Percentiles rank a stretch among this genome's conserved stretches.
These are phyloP conservation scores for Hippocampus guttulatus DNA, from an alignment of 2,113 vertebrate genomes.

Conservation along the genomic window DNA sequence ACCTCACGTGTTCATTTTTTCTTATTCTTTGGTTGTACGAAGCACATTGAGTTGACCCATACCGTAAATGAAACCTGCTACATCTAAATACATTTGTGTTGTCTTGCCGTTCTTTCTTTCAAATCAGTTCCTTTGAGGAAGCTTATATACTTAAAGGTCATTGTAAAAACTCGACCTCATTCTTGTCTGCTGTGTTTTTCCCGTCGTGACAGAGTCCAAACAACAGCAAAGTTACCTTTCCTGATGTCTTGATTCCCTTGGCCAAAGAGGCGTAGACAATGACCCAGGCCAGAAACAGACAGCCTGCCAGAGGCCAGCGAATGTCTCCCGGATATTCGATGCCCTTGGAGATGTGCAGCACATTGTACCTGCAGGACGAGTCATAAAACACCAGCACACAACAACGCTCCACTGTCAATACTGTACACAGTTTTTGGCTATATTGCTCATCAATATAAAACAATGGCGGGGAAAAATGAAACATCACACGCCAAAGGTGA, in stretches of 20 bases:
- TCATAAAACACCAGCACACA: slow-evolving; percentile 9
- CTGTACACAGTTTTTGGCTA: not conserved
- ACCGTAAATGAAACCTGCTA: no score
- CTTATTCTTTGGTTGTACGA: no score
- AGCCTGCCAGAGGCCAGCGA: slow-evolving; percentile 88
- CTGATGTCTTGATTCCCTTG: slow-evolving; percentile 98
- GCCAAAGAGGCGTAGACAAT: slow-evolving; percentile 94
- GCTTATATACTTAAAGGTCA: not conserved
- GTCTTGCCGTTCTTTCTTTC: not conserved
- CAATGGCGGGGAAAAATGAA: not conserved
- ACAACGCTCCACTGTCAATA: not conserved
- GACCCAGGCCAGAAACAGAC: slow-evolving; percentile 89
- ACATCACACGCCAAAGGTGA: not conserved
- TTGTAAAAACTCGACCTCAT: no score
- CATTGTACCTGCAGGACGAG: slow-evolving; percentile 82
- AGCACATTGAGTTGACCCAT: no score
- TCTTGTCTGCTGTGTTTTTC: not conserved
- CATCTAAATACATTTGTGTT: no score
- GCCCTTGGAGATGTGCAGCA: slow-evolving; percentile 95
- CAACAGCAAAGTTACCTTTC: slow-evolving; percentile 77
- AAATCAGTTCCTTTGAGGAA: not conserved
- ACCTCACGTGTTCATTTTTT: no score
- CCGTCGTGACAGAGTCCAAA: not conserved
- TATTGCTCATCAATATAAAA: not conserved
- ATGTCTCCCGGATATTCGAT: slow-evolving; percentile 95